Evolutionary conservation across 2,797 vertebrate genomes (phyloP), one percentile per base, ranked within the genome.

Genomic region (Sylvilagus floridanus): DNA sequence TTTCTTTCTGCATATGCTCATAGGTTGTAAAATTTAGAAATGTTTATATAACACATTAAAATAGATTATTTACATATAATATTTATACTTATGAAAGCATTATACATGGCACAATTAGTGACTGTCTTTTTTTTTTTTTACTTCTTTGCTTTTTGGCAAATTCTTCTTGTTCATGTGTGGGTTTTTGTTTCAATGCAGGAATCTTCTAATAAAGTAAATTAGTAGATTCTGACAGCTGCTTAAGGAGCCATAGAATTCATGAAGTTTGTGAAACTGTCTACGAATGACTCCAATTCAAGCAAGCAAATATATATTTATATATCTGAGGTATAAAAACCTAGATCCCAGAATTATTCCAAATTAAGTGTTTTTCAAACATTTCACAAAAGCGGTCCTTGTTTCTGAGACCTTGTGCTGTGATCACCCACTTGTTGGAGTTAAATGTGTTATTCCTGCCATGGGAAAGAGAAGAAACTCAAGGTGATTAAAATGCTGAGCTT

Each of bases 361-460:
- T 86, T 88, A 83, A 68, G 52, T 28, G 24, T 84, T 71, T 92
- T 62, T 22, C 42, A 30, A 4, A 88, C 69, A 91, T 88, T 60
- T 92, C 68, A 95, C 79, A 84, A 65, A 78, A 75, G 57, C 76
- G 91, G 82, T 1, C 42, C 14, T 81, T 93, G 62, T 86, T 94
- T 93, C 84, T 82, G 12, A 19, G 79, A 62, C 37, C 4, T 65
- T 90, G 19, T 47, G n/a, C 72, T 26, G 17, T 60, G 81, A 32
- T 76, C 37, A 69, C 26, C n/a, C 65, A 95, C 96, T 75, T 96
- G 96, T 96, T 96, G 95, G 88, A 81, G 42, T 90, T 95, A 88
- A 90, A 54, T 83, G 1, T 76, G 16, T 54, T 63, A 2, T 60
- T 28, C 60, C 52, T 95, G 68, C 57, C 54, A 16, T n/a, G 72